phyloP scores from a whole-genome alignment of 2,888 invertebrate species.

The Ptychoptera albimana region DNA sequence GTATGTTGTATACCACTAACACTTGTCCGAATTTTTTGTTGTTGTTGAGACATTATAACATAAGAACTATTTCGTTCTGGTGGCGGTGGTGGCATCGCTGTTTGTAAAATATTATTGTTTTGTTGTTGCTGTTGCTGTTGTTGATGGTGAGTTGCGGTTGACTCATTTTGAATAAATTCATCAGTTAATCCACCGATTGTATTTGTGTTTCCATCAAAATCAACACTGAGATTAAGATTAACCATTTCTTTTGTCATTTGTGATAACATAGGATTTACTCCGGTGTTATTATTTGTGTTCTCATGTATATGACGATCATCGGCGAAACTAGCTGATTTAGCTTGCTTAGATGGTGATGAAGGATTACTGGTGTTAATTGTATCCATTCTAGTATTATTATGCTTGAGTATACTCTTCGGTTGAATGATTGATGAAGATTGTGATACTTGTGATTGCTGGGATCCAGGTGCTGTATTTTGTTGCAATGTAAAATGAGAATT shows the following conservation, averaged over 20 bases:
- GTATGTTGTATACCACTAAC: background rate
- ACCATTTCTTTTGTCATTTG: constrained; percentile 23
- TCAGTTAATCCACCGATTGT: background rate
- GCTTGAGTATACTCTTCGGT: constrained; percentile 30
- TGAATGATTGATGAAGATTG: constrained; percentile 16
- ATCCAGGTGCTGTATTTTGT: background rate
- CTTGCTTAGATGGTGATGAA: constrained; percentile 28
- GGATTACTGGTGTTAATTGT: constrained; percentile 16
- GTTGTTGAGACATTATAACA: constrained; percentile 60
- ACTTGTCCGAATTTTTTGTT: constrained; percentile 21
- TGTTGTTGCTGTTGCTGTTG: constrained; percentile 2
- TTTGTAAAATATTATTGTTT: constrained; percentile 15
- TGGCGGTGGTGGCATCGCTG: constrained; percentile 46
- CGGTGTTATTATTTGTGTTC: constrained; percentile 5
- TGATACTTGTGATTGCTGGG: constrained; percentile 14
- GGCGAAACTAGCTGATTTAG: constrained; percentile 28
- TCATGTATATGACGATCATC: constrained; percentile 22
- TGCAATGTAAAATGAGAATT: background rate
- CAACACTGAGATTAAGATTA: constrained; percentile 16
- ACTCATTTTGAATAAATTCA: background rate
- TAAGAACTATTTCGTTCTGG: constrained; percentile 83
- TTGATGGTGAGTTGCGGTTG: too few species aligned
- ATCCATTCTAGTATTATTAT: constrained; percentile 21
- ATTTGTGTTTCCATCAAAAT: constrained; percentile 11
- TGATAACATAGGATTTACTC: constrained; percentile 22